A percentile compares a stretch with the other conserved stretches of the same genome.
Conservation (phyloP, 2,888 invertebrate genomes). For the Leptopterna dolabrata region DNA sequence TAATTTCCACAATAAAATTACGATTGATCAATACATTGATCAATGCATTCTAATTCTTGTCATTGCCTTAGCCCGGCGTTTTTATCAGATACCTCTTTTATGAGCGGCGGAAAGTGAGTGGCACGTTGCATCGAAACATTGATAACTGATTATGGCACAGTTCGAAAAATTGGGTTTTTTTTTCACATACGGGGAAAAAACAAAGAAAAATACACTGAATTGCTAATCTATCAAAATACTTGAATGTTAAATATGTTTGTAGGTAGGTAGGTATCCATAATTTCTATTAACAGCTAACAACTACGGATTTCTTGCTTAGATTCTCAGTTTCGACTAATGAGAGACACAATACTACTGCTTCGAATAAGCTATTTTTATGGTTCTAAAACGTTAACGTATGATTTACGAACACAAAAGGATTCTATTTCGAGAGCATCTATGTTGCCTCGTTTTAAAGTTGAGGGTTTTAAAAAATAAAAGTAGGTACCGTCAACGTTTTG, state of each 20-base stretch:
- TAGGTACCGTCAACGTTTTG: not conserved
- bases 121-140: not conserved
- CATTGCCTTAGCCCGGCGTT: slow-evolving; percentile 17
- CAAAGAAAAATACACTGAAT: not conserved
- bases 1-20: not conserved
- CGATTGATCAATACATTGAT: not conserved
- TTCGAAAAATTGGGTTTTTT: not conserved
- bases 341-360: not conserved
- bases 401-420: not conserved
- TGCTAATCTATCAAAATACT: slow-evolving; percentile 3
- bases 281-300: not conserved
- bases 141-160: not conserved
- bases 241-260: not conserved
- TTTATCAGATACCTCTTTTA: not conserved
- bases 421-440: not conserved
- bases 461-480: not conserved
- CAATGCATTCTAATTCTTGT: not conserved
- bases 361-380: not conserved
- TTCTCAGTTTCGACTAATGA: not conserved
- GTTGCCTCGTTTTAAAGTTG: not conserved
- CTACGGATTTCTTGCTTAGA: not conserved
- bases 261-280: not conserved
- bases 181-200: not conserved
- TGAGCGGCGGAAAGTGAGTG: not conserved
- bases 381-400: not conserved